Evolutionary conservation across 1,140 invertebrate genomes (phyloP).

Genomic region (Heliconius himera): DNA sequence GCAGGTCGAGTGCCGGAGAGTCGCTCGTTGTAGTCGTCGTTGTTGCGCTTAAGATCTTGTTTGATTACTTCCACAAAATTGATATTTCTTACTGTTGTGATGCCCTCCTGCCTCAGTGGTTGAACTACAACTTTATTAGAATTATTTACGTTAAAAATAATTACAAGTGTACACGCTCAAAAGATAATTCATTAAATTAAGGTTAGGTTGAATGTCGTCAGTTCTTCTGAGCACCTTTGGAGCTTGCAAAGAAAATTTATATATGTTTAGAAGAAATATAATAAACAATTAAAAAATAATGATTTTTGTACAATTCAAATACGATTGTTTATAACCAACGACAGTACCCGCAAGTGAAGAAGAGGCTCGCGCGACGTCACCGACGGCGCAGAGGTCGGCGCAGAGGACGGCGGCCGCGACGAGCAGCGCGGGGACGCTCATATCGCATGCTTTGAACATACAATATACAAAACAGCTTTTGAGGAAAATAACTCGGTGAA

Average conservation of each 20-base stretch:
- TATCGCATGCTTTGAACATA: constrained; percentile 25
- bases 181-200: too few species aligned
- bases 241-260: too few species aligned
- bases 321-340: not conserved
- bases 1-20: not conserved
- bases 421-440: constrained; percentile 12
- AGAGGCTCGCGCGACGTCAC: not conserved
- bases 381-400: not conserved
- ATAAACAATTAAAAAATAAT: too few species aligned
- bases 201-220: too few species aligned
- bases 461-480: constrained; percentile 14
- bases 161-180: too few species aligned
- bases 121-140: not conserved
- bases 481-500: constrained; percentile 23
- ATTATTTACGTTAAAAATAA: not conserved
- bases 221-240: too few species aligned
- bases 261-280: too few species aligned
- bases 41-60: constrained; percentile 50
- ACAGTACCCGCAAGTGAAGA: not conserved
- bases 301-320: not conserved
- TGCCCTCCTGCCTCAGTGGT: not conserved
- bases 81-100: constrained; percentile 9
- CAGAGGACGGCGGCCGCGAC: not conserved
- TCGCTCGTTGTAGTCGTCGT: constrained; percentile 49
- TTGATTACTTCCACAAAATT: constrained; percentile 47